Evolutionary conservation across 2,113 vertebrate genomes (phyloP).

Genomic region (Holacanthus passer): DNA sequence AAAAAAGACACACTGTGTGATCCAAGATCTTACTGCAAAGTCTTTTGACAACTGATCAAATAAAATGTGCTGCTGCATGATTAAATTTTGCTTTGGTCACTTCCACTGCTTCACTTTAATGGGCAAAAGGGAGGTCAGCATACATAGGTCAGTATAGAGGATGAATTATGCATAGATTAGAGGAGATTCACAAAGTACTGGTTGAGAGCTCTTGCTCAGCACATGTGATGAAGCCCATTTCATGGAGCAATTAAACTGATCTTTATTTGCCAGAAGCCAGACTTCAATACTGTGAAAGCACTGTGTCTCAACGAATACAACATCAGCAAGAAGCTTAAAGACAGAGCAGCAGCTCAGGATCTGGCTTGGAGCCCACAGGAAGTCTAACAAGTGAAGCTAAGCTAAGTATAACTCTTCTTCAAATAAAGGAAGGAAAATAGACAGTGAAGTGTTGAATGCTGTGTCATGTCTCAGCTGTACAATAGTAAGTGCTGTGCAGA

Average conservation of each 20-base stretch:
- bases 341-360: neutral
- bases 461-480: slow-evolving; percentile 23
- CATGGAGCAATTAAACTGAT: neutral
- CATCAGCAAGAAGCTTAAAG: neutral
- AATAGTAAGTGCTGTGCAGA: neutral
- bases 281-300: neutral
- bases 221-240: neutral
- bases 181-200: slow-evolving; percentile 5
- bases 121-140: neutral
- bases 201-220: slow-evolving; percentile 18
- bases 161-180: slow-evolving; percentile 56
- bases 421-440: slow-evolving; percentile 2
- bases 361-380: slow-evolving; percentile 11
- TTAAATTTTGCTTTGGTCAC: neutral
- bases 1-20: neutral
- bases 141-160: neutral
- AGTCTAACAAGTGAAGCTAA: neutral
- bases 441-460: slow-evolving; percentile 4
- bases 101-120: slow-evolving; percentile 25
- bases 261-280: neutral
- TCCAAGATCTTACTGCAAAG: neutral
- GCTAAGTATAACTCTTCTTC: slow-evolving; percentile 1
- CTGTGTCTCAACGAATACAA: neutral
- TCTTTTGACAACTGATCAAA: slow-evolving; percentile 14
- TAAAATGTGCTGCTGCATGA: neutral